Conservation (phyloP, 2,888 invertebrate genomes). For the Tenthredo livida region DNA sequence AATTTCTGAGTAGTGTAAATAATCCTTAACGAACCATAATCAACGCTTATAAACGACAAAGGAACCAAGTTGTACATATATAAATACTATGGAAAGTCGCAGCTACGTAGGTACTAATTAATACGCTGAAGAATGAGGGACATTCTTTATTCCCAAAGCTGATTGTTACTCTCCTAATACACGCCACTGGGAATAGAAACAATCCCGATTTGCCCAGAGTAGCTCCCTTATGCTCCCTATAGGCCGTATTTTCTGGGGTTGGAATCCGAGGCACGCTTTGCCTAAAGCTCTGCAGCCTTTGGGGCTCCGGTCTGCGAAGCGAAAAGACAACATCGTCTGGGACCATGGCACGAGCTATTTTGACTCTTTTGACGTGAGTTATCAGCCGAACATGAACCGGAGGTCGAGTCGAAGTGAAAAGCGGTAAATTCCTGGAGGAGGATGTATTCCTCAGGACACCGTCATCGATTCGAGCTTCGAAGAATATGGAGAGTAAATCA, state of each 20-base stretch:
- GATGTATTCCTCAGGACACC: not conserved
- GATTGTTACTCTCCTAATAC: not conserved
- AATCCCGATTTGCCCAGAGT: not conserved
- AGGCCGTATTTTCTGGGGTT: not conserved
- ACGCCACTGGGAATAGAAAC: conserved; percentile 4
- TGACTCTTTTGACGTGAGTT: not conserved
- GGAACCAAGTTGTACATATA: not conserved
- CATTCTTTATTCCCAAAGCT: not conserved
- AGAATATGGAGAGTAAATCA: not conserved
- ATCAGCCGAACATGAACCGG: not conserved
- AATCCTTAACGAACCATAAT: conserved; percentile 9
- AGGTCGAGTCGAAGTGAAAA: not conserved
- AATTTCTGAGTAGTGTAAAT: conserved; percentile 19
- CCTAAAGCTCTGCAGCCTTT: not conserved
- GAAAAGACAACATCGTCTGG: conserved; percentile 28
- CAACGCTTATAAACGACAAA: not conserved
- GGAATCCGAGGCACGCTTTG: conserved; percentile 23
- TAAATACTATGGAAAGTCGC: not conserved
- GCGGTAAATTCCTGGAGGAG: not conserved
- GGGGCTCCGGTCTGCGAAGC: not conserved
- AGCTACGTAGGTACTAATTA: not conserved
- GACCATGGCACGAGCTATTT: not conserved
- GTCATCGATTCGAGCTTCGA: not conserved
- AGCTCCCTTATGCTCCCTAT: not conserved
- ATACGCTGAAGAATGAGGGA: not conserved